Evolutionary conservation across 2,797 vertebrate genomes (phyloP).

Genomic region (Schizopygopsis malacanthus): DNA sequence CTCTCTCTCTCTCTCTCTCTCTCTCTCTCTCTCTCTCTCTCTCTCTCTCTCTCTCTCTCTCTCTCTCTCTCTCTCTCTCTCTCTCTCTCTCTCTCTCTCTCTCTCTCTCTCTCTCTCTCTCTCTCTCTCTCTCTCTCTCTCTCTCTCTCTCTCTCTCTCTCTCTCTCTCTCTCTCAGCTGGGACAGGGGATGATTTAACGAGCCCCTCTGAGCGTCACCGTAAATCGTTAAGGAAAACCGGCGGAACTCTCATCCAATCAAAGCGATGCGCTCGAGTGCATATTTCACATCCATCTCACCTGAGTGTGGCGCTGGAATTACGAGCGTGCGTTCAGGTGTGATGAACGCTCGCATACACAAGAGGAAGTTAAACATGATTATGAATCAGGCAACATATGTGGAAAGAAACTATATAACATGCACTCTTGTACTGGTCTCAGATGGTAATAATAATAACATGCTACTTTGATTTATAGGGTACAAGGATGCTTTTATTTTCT

Average conservation of each 20-base stretch:
- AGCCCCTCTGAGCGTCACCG: conserved; percentile 18
- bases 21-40: neutral
- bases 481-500: neutral
- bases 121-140: neutral
- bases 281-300: conserved; percentile 50
- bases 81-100: no score
- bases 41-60: no score
- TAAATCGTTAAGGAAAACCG: conserved; percentile 53
- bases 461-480: neutral
- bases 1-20: no score
- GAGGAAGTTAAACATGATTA: conserved; percentile 5
- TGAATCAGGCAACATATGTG: neutral
- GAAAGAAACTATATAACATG: neutral
- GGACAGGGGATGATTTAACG: conserved; percentile 41
- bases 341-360: neutral
- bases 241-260: conserved; percentile 51
- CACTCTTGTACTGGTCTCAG: neutral
- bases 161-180: neutral
- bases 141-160: no score
- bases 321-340: conserved; percentile 9
- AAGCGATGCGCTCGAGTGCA: conserved; percentile 20
- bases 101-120: neutral
- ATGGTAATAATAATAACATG: neutral
- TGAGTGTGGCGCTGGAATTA: conserved; percentile 21
- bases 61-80: no score